Percentiles rank a stretch among this genome's conserved stretches.
Conservation (phyloP, 2,888 invertebrate genomes). For the Morpho achilles region DNA sequence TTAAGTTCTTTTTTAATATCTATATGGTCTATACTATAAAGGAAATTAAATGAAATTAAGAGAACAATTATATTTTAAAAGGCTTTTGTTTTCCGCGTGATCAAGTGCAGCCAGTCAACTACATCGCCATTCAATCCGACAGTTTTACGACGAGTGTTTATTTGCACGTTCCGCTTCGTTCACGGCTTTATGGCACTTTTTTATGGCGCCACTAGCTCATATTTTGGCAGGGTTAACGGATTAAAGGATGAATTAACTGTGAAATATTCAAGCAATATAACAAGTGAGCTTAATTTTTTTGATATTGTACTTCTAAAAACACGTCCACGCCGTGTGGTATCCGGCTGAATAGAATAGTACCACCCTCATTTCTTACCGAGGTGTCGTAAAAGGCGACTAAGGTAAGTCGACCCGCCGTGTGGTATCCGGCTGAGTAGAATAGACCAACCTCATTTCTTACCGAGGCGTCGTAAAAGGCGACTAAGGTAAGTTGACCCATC, state of each 20-base stretch:
- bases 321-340: too few species aligned
- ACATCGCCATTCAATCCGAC: constrained; percentile 55
- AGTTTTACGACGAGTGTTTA: constrained; percentile 66
- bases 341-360: too few species aligned
- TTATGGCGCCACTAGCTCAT: constrained; percentile 67
- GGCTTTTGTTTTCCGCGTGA: constrained; percentile 26
- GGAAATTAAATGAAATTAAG: constrained; percentile 7
- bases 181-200: constrained; percentile 67
- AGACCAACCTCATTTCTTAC: too few species aligned
- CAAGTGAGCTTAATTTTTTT: neutral
- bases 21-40: too few species aligned
- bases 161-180: constrained; percentile 58
- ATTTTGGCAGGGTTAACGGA: constrained; percentile 59
- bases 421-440: too few species aligned
- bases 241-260: constrained; percentile 48
- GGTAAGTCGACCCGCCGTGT: too few species aligned
- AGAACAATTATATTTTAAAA: constrained; percentile 19
- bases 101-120: constrained; percentile 40
- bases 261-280: constrained; percentile 13
- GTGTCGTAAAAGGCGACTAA: too few species aligned
- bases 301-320: neutral
- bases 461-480: too few species aligned
- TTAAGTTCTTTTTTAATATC: too few species aligned
- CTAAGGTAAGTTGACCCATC: too few species aligned
- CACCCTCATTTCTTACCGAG: too few species aligned